These are phyloP conservation scores for Rallus crepitans DNA, from an alignment of 2,797 vertebrate species.

Conservation along the genomic window DNA sequence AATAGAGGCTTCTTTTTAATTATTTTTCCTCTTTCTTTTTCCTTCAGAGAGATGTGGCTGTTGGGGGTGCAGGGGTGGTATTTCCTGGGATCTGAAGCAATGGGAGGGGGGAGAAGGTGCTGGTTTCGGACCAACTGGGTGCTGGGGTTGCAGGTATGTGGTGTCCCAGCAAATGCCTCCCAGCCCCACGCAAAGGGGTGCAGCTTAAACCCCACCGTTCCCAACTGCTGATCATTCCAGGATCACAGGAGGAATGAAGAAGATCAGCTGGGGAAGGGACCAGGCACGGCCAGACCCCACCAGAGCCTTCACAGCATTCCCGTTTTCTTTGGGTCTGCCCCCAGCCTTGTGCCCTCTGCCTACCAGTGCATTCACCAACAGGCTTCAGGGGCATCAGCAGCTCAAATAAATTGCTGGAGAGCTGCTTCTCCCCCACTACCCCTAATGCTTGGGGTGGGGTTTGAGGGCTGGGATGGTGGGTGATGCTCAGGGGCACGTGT, in stretches of 20 bases:
- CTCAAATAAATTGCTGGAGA: neutral
- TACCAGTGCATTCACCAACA: rapidly evolving
- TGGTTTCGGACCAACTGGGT: neutral
- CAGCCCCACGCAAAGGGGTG: rapidly evolving
- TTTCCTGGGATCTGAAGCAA: neutral
- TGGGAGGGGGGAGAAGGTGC: neutral
- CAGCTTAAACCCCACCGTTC: neutral
- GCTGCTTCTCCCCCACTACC: neutral
- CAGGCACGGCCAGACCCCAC: neutral
- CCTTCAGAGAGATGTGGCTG: neutral
- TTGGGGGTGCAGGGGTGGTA: neutral
- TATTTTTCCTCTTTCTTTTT: neutral
- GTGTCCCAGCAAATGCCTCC: neutral
- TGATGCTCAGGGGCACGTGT: neutral
- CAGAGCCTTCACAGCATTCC: neutral
- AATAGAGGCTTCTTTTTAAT: neutral
- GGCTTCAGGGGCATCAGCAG: neutral
- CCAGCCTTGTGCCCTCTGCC: rapidly evolving
- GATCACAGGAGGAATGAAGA: neutral
- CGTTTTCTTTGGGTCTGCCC: neutral
- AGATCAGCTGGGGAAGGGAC: neutral
- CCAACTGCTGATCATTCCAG: neutral
- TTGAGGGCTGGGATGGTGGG: neutral
- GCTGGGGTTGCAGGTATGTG: neutral
- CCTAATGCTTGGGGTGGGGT: neutral